Evolutionary conservation across 1,140 invertebrate genomes (phyloP).

Genomic region (silkworm (Bombyx mori)): DNA sequence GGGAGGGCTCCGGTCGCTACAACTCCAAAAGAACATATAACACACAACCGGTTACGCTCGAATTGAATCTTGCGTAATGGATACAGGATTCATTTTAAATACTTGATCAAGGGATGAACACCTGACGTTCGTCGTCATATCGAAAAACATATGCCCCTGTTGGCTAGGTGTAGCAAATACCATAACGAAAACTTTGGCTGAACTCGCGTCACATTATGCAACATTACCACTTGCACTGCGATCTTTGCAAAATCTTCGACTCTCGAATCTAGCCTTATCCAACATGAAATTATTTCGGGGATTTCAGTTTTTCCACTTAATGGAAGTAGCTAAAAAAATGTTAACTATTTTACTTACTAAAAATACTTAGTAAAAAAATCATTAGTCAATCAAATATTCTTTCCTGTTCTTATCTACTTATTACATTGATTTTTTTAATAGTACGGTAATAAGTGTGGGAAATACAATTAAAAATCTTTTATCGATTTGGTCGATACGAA

Average conservation of each 20-base stretch:
- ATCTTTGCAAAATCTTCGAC: constrained; percentile 54
- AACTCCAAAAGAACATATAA: constrained; percentile 34
- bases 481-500: too few species aligned
- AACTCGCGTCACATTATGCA: constrained; percentile 67
- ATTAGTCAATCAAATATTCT: too few species aligned
- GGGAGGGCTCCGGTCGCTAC: constrained; percentile 47
- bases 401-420: too few species aligned
- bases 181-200: constrained; percentile 69
- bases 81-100: constrained; percentile 33
- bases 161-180: constrained; percentile 69
- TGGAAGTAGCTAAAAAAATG: too few species aligned
- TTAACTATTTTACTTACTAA: too few species aligned
- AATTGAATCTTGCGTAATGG: constrained; percentile 28
- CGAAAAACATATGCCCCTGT: constrained; percentile 65
- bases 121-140: constrained; percentile 67
- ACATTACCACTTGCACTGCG: constrained; percentile 59
- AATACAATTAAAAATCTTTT: too few species aligned
- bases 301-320: too few species aligned
- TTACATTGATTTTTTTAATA: too few species aligned
- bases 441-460: too few species aligned
- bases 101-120: constrained; percentile 49
- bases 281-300: too few species aligned
- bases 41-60: constrained; percentile 11
- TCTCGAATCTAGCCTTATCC: constrained; percentile 41
- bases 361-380: too few species aligned